A percentile compares a stretch with the other conserved stretches of the same genome.
These are phyloP conservation scores for Mormyrus proboscirostris DNA, from an alignment of 2,797 vertebrate species.

Conservation along the genomic window DNA sequence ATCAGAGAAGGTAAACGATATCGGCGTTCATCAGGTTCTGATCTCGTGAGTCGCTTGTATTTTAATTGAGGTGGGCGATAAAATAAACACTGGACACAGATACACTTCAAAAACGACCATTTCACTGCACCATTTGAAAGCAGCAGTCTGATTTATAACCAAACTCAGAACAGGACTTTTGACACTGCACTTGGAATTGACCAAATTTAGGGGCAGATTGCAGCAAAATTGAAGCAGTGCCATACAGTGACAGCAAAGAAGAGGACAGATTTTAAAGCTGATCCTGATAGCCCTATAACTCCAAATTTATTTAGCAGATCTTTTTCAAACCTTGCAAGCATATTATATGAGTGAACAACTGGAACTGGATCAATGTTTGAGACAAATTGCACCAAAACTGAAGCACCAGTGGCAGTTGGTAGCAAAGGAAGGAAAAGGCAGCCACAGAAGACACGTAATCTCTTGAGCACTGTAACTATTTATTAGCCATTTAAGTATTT, in stretches of 20 bases:
- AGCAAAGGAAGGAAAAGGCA: background rate
- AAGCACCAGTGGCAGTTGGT: background rate
- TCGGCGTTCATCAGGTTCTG: background rate
- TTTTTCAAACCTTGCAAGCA: background rate
- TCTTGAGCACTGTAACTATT: background rate
- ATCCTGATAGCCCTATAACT: background rate
- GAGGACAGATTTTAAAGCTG: background rate
- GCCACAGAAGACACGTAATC: background rate
- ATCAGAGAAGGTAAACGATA: background rate
- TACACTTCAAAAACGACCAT: background rate
- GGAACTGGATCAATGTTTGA: background rate
- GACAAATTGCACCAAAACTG: background rate
- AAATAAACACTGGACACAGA: background rate
- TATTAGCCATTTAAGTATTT: background rate
- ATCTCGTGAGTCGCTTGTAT: background rate
- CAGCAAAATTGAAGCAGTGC: background rate
- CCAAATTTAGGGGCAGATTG: background rate
- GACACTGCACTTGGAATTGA: background rate
- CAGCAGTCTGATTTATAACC: background rate
- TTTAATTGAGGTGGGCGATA: background rate
- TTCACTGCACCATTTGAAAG: background rate
- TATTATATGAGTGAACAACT: background rate
- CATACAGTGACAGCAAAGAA: background rate
- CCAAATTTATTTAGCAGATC: background rate
- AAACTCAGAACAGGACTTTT: background rate